phyloP scores from a whole-genome alignment of 2,113 vertebrate species.

The Rhagologus leucostigma region DNA sequence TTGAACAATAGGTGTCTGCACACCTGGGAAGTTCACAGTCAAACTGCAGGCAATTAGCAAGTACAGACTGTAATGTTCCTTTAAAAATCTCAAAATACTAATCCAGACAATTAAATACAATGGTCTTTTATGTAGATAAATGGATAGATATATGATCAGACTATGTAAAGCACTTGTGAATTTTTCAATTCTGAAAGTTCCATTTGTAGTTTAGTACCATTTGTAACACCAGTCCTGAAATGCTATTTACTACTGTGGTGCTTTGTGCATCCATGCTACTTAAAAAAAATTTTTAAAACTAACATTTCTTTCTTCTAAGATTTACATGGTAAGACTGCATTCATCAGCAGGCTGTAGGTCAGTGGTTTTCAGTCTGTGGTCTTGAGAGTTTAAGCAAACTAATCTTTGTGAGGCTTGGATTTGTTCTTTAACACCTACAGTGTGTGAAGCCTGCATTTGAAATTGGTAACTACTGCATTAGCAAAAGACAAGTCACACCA shows the following conservation, averaged over 20 bases:
- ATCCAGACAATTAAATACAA: background rate
- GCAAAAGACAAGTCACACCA: background rate
- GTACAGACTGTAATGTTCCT: background rate
- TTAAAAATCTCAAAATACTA: background rate
- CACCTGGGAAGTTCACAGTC: background rate
- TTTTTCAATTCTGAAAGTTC: background rate
- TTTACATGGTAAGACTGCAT: background rate
- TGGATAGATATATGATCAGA: background rate
- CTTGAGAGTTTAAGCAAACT: background rate
- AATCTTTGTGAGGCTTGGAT: background rate
- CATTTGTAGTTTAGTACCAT: background rate
- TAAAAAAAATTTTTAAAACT: background rate
- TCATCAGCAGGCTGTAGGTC: background rate
- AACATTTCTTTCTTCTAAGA: background rate
- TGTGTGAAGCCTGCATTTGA: background rate
- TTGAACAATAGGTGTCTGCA: background rate
- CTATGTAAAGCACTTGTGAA: background rate
- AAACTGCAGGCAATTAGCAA: background rate
- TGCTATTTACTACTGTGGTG: background rate
- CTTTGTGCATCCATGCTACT: background rate
- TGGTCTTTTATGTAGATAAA: background rate
- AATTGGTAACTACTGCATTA: background rate
- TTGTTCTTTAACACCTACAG: background rate
- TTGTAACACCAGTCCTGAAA: background rate
- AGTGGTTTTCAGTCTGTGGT: background rate